phyloP scores from a whole-genome alignment of 2,888 invertebrate species.

The Eilema depressum region DNA sequence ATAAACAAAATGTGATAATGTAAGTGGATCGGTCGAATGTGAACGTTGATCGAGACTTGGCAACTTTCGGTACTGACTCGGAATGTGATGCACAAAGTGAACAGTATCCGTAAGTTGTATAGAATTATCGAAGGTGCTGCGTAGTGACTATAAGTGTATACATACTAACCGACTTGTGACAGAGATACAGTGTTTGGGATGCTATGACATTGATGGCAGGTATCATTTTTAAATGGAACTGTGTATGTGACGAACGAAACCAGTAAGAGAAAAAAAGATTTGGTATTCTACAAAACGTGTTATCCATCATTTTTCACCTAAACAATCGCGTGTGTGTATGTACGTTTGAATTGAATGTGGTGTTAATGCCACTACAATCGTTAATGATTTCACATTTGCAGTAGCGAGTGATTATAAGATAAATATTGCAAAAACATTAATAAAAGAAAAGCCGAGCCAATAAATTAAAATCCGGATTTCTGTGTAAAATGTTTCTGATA shows the following conservation, averaged over 20 bases:
- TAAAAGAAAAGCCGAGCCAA: constrained; percentile 83
- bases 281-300: constrained; percentile 52
- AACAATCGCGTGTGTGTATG: constrained; percentile 38
- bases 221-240: constrained; percentile 47
- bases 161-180: constrained; percentile 69
- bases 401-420: constrained; percentile 52
- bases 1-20: constrained; percentile 82
- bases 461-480: constrained; percentile 84
- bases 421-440: constrained; percentile 65
- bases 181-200: constrained; percentile 62
- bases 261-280: constrained; percentile 47
- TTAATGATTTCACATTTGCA: constrained; percentile 62
- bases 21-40: constrained; percentile 73
- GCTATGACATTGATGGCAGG: constrained; percentile 51
- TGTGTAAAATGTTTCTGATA: constrained; percentile 75
- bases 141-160: constrained; percentile 71
- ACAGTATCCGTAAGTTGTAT: constrained; percentile 68
- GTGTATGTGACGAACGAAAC: constrained; percentile 52
- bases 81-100: constrained; percentile 52
- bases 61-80: constrained; percentile 64
- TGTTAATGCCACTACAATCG: constrained; percentile 59
- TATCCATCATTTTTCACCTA: constrained; percentile 45
- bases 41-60: constrained; percentile 70
- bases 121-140: constrained; percentile 79
- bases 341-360: constrained; percentile 43